phyloP scores from a whole-genome alignment of 2,888 invertebrate species.

The Pogonocherus hispidulus region DNA sequence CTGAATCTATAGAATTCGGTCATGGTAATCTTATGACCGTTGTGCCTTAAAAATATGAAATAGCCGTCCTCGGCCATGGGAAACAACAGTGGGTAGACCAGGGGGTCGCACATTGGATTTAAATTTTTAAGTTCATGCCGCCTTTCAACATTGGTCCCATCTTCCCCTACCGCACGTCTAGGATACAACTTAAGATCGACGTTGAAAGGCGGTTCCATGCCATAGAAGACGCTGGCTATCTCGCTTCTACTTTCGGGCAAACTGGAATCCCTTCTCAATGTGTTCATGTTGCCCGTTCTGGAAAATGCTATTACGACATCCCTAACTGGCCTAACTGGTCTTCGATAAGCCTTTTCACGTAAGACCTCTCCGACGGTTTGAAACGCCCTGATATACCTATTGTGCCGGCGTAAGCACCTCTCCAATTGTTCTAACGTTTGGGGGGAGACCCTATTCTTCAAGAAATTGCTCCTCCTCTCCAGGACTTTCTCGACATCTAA shows the following conservation, averaged over 20 bases:
- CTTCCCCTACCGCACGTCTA: not conserved
- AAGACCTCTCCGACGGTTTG: conserved; percentile 29
- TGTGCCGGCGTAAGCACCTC: not conserved
- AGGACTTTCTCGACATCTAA: conserved; percentile 37
- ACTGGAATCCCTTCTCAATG: conserved; percentile 1
- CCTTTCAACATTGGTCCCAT: not conserved
- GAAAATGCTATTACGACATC: not conserved
- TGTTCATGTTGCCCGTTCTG: not conserved
- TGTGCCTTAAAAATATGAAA: not conserved
- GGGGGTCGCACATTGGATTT: conserved; percentile 31
- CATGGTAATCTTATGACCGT: conserved; percentile 2
- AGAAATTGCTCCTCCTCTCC: not conserved
- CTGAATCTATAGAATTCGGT: conserved; percentile 32
- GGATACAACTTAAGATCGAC: conserved; percentile 21
- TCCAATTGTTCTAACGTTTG: conserved; percentile 11
- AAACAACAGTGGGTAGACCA: conserved; percentile 44
- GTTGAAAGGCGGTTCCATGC: conserved; percentile 35
- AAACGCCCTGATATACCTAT: too few species aligned
- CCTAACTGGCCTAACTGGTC: not conserved
- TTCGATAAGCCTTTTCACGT: not conserved
- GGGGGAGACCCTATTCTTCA: conserved; percentile 6
- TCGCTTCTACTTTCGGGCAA: conserved; percentile 37
- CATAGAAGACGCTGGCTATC: conserved; percentile 36
- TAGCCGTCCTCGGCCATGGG: conserved; percentile 41
- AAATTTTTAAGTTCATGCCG: conserved; percentile 31